Percentiles rank a stretch among this genome's conserved stretches.
These are phyloP conservation scores for Hemitrygon akajei DNA, from an alignment of 2,797 vertebrate species.

Conservation along the genomic window DNA sequence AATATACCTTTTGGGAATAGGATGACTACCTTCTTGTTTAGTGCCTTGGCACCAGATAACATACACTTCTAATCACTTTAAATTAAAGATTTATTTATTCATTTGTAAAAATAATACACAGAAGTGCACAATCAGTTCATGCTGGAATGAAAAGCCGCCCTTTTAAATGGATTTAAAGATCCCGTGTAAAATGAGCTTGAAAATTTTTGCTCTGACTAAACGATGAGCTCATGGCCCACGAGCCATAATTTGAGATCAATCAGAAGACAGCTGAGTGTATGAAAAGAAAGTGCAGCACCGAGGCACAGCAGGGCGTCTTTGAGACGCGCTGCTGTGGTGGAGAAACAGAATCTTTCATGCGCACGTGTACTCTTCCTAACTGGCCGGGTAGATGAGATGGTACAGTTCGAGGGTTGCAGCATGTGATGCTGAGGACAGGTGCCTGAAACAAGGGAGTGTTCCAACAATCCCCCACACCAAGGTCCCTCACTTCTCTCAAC, in stretches of 20 bases:
- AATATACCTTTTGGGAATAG: background rate
- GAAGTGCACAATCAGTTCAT: background rate
- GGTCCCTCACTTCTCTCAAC: background rate
- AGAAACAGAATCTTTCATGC: background rate
- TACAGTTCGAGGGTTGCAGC: background rate
- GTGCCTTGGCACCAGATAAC: conserved; percentile 6
- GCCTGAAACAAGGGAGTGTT: background rate
- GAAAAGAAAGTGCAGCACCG: background rate
- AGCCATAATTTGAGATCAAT: background rate
- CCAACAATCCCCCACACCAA: background rate
- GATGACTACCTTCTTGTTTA: background rate
- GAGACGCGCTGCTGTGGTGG: background rate
- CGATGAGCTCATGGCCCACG: background rate
- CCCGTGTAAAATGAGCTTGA: background rate
- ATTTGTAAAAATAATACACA: conserved; percentile 14
- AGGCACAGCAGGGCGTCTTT: background rate
- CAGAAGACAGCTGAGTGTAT: background rate
- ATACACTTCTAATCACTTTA: background rate
- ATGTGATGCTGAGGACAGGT: background rate
- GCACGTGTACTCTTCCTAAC: background rate
- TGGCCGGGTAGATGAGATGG: background rate
- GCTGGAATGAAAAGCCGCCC: background rate
- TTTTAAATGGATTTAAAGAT: background rate
- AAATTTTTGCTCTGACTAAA: background rate
- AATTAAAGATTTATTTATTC: background rate